Evolutionary conservation across 2,888 invertebrate genomes (phyloP).

Genomic region (Eulithis testata): DNA sequence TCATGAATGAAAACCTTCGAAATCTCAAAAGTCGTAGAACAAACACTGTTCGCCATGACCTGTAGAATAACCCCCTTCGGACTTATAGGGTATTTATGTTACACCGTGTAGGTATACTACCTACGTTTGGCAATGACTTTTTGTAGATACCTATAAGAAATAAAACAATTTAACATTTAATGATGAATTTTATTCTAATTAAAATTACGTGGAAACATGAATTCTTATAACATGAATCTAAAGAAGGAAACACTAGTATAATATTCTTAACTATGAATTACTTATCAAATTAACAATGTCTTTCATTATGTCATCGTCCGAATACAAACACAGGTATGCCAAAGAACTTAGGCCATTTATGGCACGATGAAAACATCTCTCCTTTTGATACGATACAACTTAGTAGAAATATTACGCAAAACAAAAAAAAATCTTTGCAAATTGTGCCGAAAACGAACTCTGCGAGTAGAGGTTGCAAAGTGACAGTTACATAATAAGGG

Average conservation of each 20-base stretch:
- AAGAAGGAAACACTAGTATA: slow-evolving; percentile 80
- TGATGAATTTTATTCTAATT: slow-evolving; percentile 84
- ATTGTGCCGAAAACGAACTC: slow-evolving; percentile 59
- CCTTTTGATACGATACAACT: slow-evolving; percentile 35
- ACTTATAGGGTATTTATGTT: too few species aligned
- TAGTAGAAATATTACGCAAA: slow-evolving; percentile 55
- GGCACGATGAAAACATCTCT: slow-evolving; percentile 56
- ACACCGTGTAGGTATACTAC: too few species aligned
- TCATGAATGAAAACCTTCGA: too few species aligned
- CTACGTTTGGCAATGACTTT: too few species aligned
- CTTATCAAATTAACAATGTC: slow-evolving; percentile 82
- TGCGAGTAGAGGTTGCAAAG: slow-evolving; percentile 26
- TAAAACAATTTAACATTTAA: slow-evolving; percentile 68
- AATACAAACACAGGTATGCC: slow-evolving; percentile 47
- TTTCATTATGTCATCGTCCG: slow-evolving; percentile 73
- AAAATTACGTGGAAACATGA: slow-evolving; percentile 84
- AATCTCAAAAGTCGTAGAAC: too few species aligned
- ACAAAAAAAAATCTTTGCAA: slow-evolving; percentile 49
- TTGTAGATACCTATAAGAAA: slow-evolving; percentile 42
- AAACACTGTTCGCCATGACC: too few species aligned
- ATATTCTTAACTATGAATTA: slow-evolving; percentile 82
- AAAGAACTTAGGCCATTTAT: slow-evolving; percentile 56
- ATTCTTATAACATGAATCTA: slow-evolving; percentile 84
- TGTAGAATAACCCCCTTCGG: too few species aligned
- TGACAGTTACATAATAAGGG: background rate